Conservation (phyloP, 2,113 vertebrate genomes). For the Nerophis lumbriciformis region DNA sequence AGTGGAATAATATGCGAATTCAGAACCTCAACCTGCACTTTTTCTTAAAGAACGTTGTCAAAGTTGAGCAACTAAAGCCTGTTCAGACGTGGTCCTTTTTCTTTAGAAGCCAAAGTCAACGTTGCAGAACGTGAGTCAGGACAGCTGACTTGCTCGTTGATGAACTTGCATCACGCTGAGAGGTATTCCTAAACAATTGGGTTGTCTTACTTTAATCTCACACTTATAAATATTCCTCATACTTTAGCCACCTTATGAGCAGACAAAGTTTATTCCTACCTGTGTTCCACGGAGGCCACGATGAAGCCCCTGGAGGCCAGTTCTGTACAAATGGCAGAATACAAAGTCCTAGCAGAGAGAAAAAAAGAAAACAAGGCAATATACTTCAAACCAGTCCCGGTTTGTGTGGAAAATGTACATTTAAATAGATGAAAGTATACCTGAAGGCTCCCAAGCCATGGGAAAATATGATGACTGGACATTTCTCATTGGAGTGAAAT, state of each 20-base stretch:
- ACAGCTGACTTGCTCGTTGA: no score
- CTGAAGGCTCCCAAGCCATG: slow-evolving; percentile 95
- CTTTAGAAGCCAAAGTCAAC: not conserved
- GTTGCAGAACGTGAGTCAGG: not conserved
- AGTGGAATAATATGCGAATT: no score
- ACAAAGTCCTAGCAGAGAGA: slow-evolving; percentile 78
- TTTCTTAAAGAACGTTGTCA: no score
- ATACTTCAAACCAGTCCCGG: not conserved
- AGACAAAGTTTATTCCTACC: slow-evolving; percentile 61
- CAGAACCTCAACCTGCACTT: no score
- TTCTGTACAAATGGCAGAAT: slow-evolving; percentile 88
- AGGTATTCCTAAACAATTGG: no score
- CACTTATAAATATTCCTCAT: no score
- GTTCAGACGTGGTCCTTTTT: not conserved
- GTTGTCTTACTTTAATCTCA: no score
- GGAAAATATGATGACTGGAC: slow-evolving; percentile 88
- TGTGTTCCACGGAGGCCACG: slow-evolving; percentile 92
- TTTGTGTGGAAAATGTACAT: not conserved
- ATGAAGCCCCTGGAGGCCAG: slow-evolving; percentile 91
- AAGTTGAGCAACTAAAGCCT: not conserved
- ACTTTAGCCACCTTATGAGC: no score
- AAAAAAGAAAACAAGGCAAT: slow-evolving; percentile 1
- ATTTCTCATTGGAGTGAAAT: slow-evolving; percentile 80
- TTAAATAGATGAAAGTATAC: slow-evolving; percentile 56
- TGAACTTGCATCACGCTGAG: no score